Base-by-base conservation (phyloP, 2,888 invertebrate genomes). In the Selenia dentaria region DNA sequence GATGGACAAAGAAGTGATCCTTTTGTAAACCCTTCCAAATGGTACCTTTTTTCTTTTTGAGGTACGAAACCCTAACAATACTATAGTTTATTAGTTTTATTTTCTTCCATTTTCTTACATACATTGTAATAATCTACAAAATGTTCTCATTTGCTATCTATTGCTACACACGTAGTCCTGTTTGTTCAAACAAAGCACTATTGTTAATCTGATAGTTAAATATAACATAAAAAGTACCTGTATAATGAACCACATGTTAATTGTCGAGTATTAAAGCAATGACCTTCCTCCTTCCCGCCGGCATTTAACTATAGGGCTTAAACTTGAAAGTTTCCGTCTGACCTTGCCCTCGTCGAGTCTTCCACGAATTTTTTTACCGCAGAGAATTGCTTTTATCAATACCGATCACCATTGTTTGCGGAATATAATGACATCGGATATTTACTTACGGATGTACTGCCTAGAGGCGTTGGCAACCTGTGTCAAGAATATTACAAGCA, bases 321-420 rank as follows among this genome's bases (percentile, higher is more conserved):
- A 64, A 64, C 67, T 67, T 73, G 76, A 79, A 79, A 76, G 77
- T 78, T 74, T 75, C 74, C 73, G 71, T 6, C 35, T 67, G 70
- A 67, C 83, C 84, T 83, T 84, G 81, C 64, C 75, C 70, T 68
- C 47, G 11, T 26, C 69, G 73, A 79, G 79, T 77, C 69, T 74
- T 72, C 64, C 67, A 67, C 54, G 64, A 66, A 59, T 56, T 66
- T 67, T 62, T 65, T 61, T 58, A 51, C 57, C 52, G 54, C 55
- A 61, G 42, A 54, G 52, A 55, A 52, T 38, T 54, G 46, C 41
- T 56, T 61, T 64, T 62, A 51, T 48, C 56, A 55, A 57, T 49
- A 54, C 53, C 51, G 45, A 52, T 54, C 56, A 36, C 59, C 54
- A 74, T 77, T 71, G 76, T 57, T 47, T 54, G 40, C 46, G 29